Evolutionary conservation across 2,113 vertebrate genomes (phyloP), one percentile per base, ranked within the genome.

Genomic region (Phalacrocorax carbo): DNA sequence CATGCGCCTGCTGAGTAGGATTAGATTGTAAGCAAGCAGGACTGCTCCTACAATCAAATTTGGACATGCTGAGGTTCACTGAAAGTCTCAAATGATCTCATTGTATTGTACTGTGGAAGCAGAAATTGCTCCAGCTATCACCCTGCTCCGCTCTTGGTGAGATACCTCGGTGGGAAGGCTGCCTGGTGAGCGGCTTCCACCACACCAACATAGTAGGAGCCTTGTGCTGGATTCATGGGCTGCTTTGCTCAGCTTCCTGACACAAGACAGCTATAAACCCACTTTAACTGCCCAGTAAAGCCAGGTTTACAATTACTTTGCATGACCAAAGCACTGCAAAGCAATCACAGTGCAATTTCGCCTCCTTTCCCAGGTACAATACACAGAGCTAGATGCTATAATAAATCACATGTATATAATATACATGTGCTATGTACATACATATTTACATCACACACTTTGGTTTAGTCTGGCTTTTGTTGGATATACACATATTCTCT

Each of bases 241-340:
- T 72, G 69, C 57, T 89, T 76, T 11, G 3, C 68, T 86, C 78
- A 36, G 49, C 62, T 80, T 49, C 42, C 55, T 82, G 51, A 73
- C 73, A 73, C 54, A 73, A 55, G 78, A 42, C 91, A 93, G 46
- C 81, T 86, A 91, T 91, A 93, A 94, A 94, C 29, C 49, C 70
- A 25, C 25, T 92, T 82, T 77, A 95, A 87, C 42, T 83, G 78
- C 66, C 66, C 78, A 12, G 48, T 61, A 93, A 86, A 95, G 48
- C 55, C 64, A 51, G 46, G 49, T 88, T 95, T 91, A 52, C 70
- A 78, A 54, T 89, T 55, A 46, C 54, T 85, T 82, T 57, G 49
- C 40, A 30, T 14, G 61, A 82, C 65, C 66, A 89, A 76, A 91
- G 60, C 34, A 44, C 64, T 60, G 76, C 72, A 65, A 60, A 92